These are phyloP conservation scores for Gerris buenoi DNA, from an alignment of 1,140 invertebrate genomes.

Conservation along the genomic window DNA sequence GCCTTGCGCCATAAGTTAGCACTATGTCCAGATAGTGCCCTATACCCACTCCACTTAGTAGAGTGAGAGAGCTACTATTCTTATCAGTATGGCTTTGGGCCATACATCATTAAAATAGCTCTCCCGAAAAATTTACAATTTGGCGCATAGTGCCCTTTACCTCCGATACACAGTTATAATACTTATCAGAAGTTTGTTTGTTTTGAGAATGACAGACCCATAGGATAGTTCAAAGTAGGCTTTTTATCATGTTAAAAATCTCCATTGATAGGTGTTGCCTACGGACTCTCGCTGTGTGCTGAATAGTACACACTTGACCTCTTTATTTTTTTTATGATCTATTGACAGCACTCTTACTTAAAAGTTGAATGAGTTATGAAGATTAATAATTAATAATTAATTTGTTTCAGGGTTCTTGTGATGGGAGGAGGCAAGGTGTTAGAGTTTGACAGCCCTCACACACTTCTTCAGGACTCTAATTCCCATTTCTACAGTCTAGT, in stretches of 20 bases:
- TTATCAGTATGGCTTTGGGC: too few species aligned
- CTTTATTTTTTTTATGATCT: not conserved
- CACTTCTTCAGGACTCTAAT: slow-evolving; percentile 46
- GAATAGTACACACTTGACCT: too few species aligned
- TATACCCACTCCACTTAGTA: too few species aligned
- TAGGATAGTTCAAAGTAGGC: too few species aligned
- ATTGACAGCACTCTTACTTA: not conserved
- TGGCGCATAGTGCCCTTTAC: too few species aligned
- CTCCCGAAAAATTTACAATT: too few species aligned
- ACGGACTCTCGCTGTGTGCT: not conserved
- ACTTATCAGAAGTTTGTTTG: not conserved
- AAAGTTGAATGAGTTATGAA: not conserved
- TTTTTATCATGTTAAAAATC: not conserved
- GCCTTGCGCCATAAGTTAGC: too few species aligned
- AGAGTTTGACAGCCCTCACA: slow-evolving; percentile 63
- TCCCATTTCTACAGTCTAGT: slow-evolving; percentile 57
- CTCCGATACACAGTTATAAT: too few species aligned
- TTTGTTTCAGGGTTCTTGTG: slow-evolving; percentile 49
- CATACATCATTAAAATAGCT: too few species aligned
- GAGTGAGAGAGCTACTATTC: too few species aligned
- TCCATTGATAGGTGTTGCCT: not conserved
- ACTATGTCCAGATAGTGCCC: too few species aligned
- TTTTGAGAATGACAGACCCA: too few species aligned
- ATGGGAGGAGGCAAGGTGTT: slow-evolving; percentile 59
- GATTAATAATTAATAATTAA: slow-evolving; percentile 3